These are phyloP conservation scores for Drosophila melanogaster DNA, from an alignment of 1,140 invertebrate genomes.

Conservation along the genomic window Release_6_plus_ISO1_MT NC_004354.4:6209501-6210000, in stretches of 20 bases:
- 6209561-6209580: not conserved
- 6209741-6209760: conserved; percentile 3
- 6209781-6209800: conserved; percentile 6
- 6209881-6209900: not conserved
- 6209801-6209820: not conserved
- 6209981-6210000: conserved; percentile 9
- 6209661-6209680: too few species aligned
- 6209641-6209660: too few species aligned
- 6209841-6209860: not conserved
- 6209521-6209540: not conserved
- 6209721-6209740: not conserved
- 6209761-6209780: conserved; percentile 11
- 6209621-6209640: not conserved
- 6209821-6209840: not conserved
- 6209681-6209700: too few species aligned
- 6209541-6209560: not conserved
- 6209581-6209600: too few species aligned
- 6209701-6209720: too few species aligned
- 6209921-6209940: conserved; percentile 80
- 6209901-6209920: conserved; percentile 24
- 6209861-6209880: not conserved
- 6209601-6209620: not conserved
- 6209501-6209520: not conserved
- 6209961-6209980: conserved; percentile 71
- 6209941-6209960: conserved; percentile 82